phyloP scores from a whole-genome alignment of 2,113 vertebrate genomes.

The Loxodonta africana region DNA sequence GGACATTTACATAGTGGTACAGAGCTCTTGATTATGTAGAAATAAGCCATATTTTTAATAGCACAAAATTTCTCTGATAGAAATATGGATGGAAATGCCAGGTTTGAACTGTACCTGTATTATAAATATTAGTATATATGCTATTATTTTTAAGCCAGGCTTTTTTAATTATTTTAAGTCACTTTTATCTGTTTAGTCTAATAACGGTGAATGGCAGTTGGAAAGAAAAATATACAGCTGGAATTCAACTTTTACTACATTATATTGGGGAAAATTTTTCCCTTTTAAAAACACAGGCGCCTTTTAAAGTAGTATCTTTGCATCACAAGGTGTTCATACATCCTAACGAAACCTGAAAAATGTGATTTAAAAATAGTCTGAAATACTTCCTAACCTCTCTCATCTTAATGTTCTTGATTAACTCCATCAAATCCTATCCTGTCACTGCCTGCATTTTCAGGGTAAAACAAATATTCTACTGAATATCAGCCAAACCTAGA shows the following conservation, averaged over 20 bases:
- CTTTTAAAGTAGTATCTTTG: background rate
- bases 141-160: background rate
- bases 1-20: background rate
- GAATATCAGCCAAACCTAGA: background rate
- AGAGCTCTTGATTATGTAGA: background rate
- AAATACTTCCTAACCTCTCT: background rate
- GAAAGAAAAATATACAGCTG: background rate
- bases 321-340: background rate
- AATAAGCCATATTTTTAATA: background rate
- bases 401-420: background rate
- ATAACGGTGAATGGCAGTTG: background rate
- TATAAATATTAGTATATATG: background rate
- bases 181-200: conserved; percentile 31
- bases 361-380: background rate
- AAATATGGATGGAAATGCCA: background rate
- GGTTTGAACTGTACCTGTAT: background rate
- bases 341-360: background rate
- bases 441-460: background rate
- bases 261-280: background rate
- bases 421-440: background rate
- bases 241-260: background rate
- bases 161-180: conserved; percentile 53
- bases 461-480: background rate
- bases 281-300: background rate
- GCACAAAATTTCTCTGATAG: background rate